These are phyloP conservation scores for Hippocampus mohnikei DNA, from an alignment of 2,113 vertebrate genomes.

Conservation along the genomic window DNA sequence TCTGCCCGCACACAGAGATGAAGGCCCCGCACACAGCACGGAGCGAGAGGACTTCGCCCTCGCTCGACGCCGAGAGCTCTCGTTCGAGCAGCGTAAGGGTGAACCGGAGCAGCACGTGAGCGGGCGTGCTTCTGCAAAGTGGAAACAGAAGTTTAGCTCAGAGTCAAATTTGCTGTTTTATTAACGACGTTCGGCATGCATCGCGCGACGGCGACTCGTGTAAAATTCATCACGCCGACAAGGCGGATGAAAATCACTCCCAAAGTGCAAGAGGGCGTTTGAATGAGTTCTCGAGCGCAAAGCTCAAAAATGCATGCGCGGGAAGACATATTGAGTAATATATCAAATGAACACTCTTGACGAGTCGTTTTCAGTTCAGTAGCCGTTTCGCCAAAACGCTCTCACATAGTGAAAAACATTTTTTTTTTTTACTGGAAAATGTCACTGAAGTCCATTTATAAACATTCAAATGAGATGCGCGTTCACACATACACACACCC, in stretches of 20 bases:
- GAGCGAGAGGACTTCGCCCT: constrained; percentile 52
- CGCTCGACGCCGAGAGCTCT: constrained; percentile 64
- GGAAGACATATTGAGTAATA: neutral
- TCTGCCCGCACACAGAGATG: constrained; percentile 87
- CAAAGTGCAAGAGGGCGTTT: neutral
- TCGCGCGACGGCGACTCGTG: neutral
- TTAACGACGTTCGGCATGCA: neutral
- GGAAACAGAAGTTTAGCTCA: neutral
- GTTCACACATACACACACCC: no score
- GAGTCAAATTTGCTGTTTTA: constrained; percentile 2
- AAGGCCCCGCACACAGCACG: constrained; percentile 83
- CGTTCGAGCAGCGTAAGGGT: constrained; percentile 84
- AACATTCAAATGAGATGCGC: no score
- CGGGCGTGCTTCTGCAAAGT: constrained; percentile 75
- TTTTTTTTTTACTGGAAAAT: neutral
- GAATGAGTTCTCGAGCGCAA: neutral
- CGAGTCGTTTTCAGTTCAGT: neutral
- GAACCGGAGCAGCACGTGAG: constrained; percentile 81
- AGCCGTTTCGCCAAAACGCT: neutral
- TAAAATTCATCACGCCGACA: neutral
- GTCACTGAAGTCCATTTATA: no score
- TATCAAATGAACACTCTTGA: neutral
- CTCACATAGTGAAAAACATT: neutral
- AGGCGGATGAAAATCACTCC: neutral
- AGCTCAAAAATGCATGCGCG: neutral